Percentiles rank a stretch among this genome's conserved stretches.
These are phyloP conservation scores for Lithophane ornitopus DNA, from an alignment of 2,888 invertebrate genomes.

Conservation along the genomic window DNA sequence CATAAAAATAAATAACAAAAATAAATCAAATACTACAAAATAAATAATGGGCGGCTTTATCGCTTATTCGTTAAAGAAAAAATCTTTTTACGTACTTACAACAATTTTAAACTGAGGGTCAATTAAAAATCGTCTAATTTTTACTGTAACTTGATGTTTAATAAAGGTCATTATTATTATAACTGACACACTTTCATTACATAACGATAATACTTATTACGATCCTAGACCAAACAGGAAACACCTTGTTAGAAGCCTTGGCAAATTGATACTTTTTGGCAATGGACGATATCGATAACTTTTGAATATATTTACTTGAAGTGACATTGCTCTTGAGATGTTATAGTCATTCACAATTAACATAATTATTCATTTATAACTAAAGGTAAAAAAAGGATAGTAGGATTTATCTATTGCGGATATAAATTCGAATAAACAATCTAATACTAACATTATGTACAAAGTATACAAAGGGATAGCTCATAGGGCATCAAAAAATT, in stretches of 20 bases:
- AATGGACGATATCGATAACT: conserved; percentile 28
- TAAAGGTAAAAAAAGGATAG: neutral
- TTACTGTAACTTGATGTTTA: neutral
- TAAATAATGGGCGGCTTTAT: no score
- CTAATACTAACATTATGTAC: no score
- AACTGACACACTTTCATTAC: neutral
- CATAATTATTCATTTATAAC: neutral
- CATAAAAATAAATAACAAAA: no score
- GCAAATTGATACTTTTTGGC: conserved; percentile 31
- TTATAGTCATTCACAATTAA: neutral
- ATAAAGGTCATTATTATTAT: neutral
- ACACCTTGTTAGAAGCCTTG: conserved; percentile 42
- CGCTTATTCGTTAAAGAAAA: no score
- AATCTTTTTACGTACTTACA: no score
- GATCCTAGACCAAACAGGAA: conserved; percentile 22
- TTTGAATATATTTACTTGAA: conserved; percentile 9
- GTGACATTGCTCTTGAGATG: conserved; percentile 37
- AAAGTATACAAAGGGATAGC: no score
- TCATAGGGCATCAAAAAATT: no score
- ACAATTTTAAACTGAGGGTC: no score
- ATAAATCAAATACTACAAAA: no score
- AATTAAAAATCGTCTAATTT: no score
- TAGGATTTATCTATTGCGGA: neutral
- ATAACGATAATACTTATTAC: neutral
- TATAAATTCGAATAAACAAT: no score